Percentiles rank a stretch among this genome's conserved stretches.
Conservation (phyloP, 2,113 vertebrate genomes). For the Poecile atricapillus region DNA sequence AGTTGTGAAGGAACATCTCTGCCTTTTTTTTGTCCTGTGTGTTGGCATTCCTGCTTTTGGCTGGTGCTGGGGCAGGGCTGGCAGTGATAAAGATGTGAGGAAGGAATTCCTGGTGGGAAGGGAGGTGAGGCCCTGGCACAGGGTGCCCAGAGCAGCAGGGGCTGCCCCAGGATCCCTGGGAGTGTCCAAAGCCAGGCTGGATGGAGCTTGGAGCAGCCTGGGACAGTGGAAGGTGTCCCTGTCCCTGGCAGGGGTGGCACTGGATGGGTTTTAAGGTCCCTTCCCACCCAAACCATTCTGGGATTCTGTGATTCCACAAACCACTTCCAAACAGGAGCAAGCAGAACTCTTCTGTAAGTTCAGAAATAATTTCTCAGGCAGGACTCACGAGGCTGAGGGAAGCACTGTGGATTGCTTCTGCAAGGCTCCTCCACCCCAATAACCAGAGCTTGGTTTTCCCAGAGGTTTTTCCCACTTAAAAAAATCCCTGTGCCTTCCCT, state of each 20-base stretch:
- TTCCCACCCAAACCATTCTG: background rate
- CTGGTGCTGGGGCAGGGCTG: background rate
- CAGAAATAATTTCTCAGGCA: background rate
- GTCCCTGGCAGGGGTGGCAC: background rate
- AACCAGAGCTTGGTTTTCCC: background rate
- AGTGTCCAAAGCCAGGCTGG: background rate
- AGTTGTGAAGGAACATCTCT: background rate
- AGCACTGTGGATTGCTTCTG: background rate
- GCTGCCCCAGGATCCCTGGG: background rate
- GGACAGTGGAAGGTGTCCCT: rapidly evolving
- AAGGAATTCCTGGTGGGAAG: background rate
- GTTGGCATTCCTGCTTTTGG: background rate
- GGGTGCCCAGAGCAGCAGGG: background rate
- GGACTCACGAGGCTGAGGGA: background rate
- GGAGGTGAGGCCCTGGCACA: background rate
- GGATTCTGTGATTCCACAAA: background rate
- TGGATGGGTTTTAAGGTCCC: background rate
- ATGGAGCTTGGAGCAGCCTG: rapidly evolving
- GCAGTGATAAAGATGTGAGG: background rate
- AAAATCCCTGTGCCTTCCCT: background rate
- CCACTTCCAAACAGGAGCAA: background rate
- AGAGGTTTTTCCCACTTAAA: background rate
- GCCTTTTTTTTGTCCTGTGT: background rate
- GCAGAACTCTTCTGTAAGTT: background rate
- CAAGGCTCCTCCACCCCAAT: background rate